Base-by-base conservation (phyloP, 2,113 vertebrate genomes). In the Maccullochella peelii region DNA sequence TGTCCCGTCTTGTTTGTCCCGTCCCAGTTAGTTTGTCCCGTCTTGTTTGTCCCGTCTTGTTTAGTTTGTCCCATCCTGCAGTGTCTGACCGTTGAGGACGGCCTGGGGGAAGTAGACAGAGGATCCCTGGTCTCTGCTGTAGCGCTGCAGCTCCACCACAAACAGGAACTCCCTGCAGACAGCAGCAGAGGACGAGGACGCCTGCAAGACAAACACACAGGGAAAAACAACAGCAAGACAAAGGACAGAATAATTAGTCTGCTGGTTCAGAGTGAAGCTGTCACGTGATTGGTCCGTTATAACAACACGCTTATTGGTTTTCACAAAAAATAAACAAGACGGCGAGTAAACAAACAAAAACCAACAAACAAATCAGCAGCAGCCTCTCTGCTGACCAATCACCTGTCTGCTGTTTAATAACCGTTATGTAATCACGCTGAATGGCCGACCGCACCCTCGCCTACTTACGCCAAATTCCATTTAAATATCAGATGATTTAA, bases 51-150 rank as follows among this genome's bases (percentile, higher is more conserved):
- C 21, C 40, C 4, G 25, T 61, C 18, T 0, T 21, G 8, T 18
- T 10, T 14, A 33, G 30, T 33, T 4, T 36, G 18, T 52, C 40
- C 20, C 5, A 9, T 63, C 18, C 52, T 15, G 4, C 9, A 20
- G 58, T 20, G 30, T 75, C 89, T 85, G 0, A 94, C 93, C 86
- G 1, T 2, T 73, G 44, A 93, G 77, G 67, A 94, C 79, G 0
- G 85, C 79, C 75, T 94, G 89, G 1, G 92, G 94, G 83, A 95
- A 94, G 88, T 90, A 90, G 73, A 94, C 69, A 0, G 84, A 36
- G 6, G 88, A 91, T 0, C 89, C 87, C 74, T 71, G 84, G 80
- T 95, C 94, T 82, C 92, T 79, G 76, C 30, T 89, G 89, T 95
- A 95, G 0, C 94, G 92, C n/a, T 80, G 86, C 33, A 95, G 4